Conservation (phyloP, 1,140 invertebrate genomes). For the Drosophila malerkotliana region DNA sequence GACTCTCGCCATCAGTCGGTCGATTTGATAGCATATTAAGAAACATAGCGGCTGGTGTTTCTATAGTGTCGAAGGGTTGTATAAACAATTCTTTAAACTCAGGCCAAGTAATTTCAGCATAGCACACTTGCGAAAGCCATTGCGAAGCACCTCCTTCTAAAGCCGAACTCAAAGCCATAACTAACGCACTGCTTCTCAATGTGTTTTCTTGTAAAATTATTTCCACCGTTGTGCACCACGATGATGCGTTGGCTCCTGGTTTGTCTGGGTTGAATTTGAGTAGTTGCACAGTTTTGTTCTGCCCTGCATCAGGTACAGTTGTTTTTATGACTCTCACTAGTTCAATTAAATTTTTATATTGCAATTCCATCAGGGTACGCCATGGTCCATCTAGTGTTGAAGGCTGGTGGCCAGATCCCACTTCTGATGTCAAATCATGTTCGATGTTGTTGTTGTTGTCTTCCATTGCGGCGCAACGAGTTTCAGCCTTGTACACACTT, state of each 20-base stretch:
- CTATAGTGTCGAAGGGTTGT: slow-evolving; percentile 54
- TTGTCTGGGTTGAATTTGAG: slow-evolving; percentile 13
- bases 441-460: neutral
- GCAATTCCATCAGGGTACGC: slow-evolving; percentile 6
- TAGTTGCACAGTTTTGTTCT: slow-evolving; percentile 8
- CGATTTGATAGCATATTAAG: too few species aligned
- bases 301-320: slow-evolving; percentile 6
- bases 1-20: too few species aligned
- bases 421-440: neutral
- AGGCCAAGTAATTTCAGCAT: slow-evolving; percentile 64
- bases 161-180: slow-evolving; percentile 13
- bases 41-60: slow-evolving; percentile 7
- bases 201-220: neutral
- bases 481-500: too few species aligned
- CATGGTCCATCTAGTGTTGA: slow-evolving; percentile 3
- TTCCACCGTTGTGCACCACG: neutral
- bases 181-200: slow-evolving; percentile 1
- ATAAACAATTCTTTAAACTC: slow-evolving; percentile 27
- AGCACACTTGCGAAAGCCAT: slow-evolving; percentile 62
- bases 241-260: neutral
- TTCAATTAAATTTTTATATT: slow-evolving; percentile 18
- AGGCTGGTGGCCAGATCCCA: slow-evolving; percentile 1
- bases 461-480: neutral
- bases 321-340: slow-evolving; percentile 7
- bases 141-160: slow-evolving; percentile 41